phyloP scores from a whole-genome alignment of 2,888 invertebrate species.

The Dinocampus coccinellae region DNA sequence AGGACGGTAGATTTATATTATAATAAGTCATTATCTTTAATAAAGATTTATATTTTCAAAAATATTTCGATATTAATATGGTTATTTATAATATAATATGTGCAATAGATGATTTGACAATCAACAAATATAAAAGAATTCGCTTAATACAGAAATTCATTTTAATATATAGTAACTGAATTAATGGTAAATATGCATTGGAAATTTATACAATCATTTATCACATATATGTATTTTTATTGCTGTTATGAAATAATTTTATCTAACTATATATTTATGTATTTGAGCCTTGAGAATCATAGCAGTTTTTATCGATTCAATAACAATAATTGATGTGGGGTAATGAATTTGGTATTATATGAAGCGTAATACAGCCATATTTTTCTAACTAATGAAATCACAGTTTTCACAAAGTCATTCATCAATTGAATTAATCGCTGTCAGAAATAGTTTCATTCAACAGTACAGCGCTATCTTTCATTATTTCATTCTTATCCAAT shows the following conservation, averaged over 20 bases:
- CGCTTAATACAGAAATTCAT: too few relatives aligned
- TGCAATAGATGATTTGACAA: too few relatives aligned
- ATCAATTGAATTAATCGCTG: constrained; percentile 33
- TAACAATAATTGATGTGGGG: not conserved
- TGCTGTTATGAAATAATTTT: too few relatives aligned
- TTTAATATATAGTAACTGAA: too few relatives aligned
- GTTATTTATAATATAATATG: too few relatives aligned
- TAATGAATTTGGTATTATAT: not conserved
- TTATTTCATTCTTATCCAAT: not conserved
- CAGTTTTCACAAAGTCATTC: not conserved
- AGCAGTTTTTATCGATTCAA: not conserved
- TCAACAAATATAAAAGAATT: too few relatives aligned
- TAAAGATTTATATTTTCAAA: not conserved
- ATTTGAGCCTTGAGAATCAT: too few relatives aligned
- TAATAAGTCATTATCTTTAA: not conserved
- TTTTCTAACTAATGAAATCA: not conserved
- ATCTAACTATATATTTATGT: too few relatives aligned
- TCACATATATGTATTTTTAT: too few relatives aligned
- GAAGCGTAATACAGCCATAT: not conserved
- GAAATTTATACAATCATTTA: not conserved
- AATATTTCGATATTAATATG: too few relatives aligned
- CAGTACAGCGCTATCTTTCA: not conserved
- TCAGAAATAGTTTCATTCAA: constrained; percentile 27
- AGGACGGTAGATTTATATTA: not conserved
- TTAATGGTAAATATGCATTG: too few relatives aligned